Evolutionary conservation across 92 coral and sea anemone genomes (phyloP).

Genomic region (Muricea muricata): DNA sequence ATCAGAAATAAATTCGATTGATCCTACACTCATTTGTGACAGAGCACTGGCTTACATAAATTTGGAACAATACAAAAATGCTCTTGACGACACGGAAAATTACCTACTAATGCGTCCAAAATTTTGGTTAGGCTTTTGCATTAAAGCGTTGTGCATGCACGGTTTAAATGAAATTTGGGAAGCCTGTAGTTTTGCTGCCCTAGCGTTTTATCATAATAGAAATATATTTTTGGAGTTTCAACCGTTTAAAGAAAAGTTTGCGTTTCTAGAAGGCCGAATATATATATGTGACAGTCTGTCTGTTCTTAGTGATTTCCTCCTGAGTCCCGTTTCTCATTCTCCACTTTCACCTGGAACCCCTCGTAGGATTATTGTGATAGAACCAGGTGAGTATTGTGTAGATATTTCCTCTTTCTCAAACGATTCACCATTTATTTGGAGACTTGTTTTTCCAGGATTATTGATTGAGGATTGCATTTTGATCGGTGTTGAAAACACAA

Average conservation of each 20-base stretch:
- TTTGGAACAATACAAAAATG: constrained; percentile 4
- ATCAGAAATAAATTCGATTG: background rate
- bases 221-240: constrained; percentile 2
- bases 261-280: background rate
- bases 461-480: background rate
- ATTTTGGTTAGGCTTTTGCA: constrained; percentile 46
- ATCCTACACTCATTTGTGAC: constrained; percentile 27
- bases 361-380: background rate
- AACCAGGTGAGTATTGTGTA: background rate
- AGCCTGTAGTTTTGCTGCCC: constrained; percentile 32
- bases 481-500: background rate
- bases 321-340: background rate
- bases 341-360: background rate
- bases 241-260: constrained; percentile 1
- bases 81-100: constrained; percentile 34
- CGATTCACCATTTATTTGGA: no score
- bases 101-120: constrained; percentile 12
- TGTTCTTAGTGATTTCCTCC: background rate
- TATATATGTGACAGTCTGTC: background rate
- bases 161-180: constrained; percentile 7
- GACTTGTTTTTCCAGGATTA: no score
- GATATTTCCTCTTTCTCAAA: background rate
- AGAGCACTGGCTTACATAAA: constrained; percentile 43
- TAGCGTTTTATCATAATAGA: constrained; percentile 18
- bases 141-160: constrained; percentile 39